These are phyloP conservation scores for Chymomyza caudatula DNA, from an alignment of 2,888 invertebrate species.

Conservation along the genomic window DNA sequence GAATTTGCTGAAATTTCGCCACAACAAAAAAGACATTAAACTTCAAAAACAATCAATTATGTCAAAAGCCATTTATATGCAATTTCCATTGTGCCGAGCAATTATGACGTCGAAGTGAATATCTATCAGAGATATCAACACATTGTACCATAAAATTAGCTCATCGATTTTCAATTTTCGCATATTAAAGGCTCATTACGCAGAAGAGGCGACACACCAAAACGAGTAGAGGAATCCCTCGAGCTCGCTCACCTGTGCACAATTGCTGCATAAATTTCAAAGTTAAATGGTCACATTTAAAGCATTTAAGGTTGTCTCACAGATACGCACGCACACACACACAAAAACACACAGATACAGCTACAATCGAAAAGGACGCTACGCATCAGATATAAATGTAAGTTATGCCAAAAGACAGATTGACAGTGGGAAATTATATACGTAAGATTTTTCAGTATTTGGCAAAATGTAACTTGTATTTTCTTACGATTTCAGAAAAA, in stretches of 20 bases:
- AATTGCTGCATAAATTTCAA: slow-evolving; percentile 1
- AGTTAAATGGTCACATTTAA: not conserved
- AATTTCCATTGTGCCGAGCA: not conserved
- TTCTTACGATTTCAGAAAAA: slow-evolving; percentile 10
- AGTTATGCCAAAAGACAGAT: slow-evolving; percentile 37
- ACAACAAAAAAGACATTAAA: not conserved
- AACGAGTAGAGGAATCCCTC: not conserved
- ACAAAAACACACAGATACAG: not conserved
- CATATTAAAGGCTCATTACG: slow-evolving; percentile 13
- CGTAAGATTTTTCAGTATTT: slow-evolving; percentile 18
- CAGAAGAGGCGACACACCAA: not conserved
- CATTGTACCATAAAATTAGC: slow-evolving; percentile 18
- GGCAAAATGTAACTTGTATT: slow-evolving; percentile 10
- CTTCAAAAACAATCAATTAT: not conserved
- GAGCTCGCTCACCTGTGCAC: not conserved
- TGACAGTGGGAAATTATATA: slow-evolving; percentile 59
- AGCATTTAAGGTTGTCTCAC: not conserved
- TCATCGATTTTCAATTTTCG: slow-evolving; percentile 47
- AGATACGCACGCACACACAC: not conserved
- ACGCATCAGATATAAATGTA: not conserved
- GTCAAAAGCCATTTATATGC: not conserved
- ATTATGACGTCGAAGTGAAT: not conserved
- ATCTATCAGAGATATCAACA: not conserved
- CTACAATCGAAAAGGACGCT: not conserved
- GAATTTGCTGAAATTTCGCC: no score